phyloP scores from a whole-genome alignment of 2,797 vertebrate species.

The Sebastes diploproa region DNA sequence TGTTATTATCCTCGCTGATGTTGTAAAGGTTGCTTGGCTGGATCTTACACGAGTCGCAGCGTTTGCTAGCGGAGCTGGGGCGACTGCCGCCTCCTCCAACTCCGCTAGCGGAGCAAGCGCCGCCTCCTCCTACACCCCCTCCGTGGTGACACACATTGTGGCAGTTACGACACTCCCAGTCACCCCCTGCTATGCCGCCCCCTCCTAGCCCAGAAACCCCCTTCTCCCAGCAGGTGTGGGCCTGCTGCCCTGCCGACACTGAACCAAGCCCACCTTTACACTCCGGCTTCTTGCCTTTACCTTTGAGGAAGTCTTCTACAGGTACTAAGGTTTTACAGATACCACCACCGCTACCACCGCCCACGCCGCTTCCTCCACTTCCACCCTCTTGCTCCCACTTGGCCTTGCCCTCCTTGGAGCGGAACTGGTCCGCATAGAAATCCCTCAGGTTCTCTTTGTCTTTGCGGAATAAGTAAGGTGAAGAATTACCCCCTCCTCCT shows the following conservation, averaged over 20 bases:
- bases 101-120: slow-evolving; percentile 60
- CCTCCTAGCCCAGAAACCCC: slow-evolving; percentile 84
- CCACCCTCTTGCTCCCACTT: slow-evolving; percentile 94
- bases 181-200: slow-evolving; percentile 87
- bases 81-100: slow-evolving; percentile 80
- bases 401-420: slow-evolving; percentile 92
- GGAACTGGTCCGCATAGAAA: slow-evolving; percentile 97
- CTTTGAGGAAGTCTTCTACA: slow-evolving; percentile 87
- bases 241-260: slow-evolving; percentile 80
- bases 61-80: slow-evolving; percentile 87
- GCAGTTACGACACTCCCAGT: slow-evolving; percentile 97
- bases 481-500: slow-evolving; percentile 79
- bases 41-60: slow-evolving; percentile 96
- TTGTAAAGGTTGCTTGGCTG: slow-evolving; percentile 96
- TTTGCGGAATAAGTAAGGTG: slow-evolving; percentile 88
- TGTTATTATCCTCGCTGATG: slow-evolving; percentile 97
- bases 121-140: slow-evolving; percentile 60
- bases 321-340: slow-evolving; percentile 90
- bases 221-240: slow-evolving; percentile 86
- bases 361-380: slow-evolving; percentile 83
- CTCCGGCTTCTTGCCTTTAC: slow-evolving; percentile 86
- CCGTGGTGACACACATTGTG: slow-evolving; percentile 81
- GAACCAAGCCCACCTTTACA: slow-evolving; percentile 84
- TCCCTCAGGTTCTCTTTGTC: slow-evolving; percentile 97
- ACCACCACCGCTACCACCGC: slow-evolving; percentile 83